Percentiles rank a stretch among this genome's conserved stretches.
Conservation (phyloP, 1,140 invertebrate genomes). For the Armadillidium nasatum region DNA sequence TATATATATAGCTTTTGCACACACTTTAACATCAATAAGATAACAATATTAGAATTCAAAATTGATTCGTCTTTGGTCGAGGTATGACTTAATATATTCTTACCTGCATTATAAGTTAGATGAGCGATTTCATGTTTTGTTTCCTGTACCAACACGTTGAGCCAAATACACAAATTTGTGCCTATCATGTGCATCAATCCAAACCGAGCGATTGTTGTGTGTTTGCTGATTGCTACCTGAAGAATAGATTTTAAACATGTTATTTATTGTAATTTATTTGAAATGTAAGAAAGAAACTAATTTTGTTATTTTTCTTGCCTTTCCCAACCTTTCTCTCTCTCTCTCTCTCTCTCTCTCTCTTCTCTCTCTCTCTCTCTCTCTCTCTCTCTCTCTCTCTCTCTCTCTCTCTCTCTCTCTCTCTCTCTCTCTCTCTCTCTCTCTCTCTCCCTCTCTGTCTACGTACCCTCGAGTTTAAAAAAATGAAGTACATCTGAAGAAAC, state of each 20-base stretch:
- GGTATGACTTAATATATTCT: not conserved
- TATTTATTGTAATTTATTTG: not conserved
- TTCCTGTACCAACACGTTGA: conserved; percentile 65
- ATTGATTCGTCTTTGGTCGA: no score
- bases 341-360: conserved; percentile 14
- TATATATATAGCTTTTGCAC: no score
- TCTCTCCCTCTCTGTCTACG: not conserved
- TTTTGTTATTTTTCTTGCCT: not conserved
- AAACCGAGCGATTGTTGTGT: conserved; percentile 78
- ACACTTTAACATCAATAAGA: no score
- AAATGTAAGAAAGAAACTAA: not conserved
- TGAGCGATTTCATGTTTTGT: conserved; percentile 26
- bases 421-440: conserved; percentile 16
- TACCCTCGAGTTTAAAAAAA: conserved; percentile 85
- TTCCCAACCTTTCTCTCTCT: not conserved
- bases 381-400: conserved; percentile 4
- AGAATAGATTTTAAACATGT: conserved; percentile 44
- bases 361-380: not conserved
- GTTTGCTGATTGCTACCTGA: conserved; percentile 84
- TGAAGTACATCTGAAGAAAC: conserved; percentile 93
- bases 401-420: conserved; percentile 15
- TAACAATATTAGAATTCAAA: no score
- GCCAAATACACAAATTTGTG: conserved; percentile 88
- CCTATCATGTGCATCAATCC: conserved; percentile 95
- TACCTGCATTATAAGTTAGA: conserved; percentile 20